These are phyloP conservation scores for Misgurnus anguillicaudatus DNA, from an alignment of 2,113 vertebrate species.

Conservation along the genomic window DNA sequence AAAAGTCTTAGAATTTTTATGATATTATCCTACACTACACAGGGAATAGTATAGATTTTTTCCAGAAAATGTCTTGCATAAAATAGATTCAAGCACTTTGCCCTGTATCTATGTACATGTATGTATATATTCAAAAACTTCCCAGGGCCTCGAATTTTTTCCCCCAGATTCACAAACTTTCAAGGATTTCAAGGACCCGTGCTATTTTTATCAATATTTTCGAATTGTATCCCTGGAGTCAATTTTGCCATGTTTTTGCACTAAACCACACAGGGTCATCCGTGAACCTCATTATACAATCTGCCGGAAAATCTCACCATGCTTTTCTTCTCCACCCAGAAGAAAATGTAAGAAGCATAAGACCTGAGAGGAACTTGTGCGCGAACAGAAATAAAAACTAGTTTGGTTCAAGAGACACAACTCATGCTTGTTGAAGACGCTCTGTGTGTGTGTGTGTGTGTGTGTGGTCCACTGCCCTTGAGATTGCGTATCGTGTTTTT, in stretches of 20 bases:
- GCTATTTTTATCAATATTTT: too few species aligned
- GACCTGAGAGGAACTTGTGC: background rate
- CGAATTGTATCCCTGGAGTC: too few species aligned
- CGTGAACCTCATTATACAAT: background rate
- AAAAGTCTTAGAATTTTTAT: too few species aligned
- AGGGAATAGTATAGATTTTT: too few species aligned
- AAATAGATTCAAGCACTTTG: too few species aligned
- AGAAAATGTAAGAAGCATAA: conserved; percentile 2
- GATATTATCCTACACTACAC: too few species aligned
- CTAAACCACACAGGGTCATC: background rate
- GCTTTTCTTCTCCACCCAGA: background rate
- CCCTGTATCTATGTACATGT: too few species aligned
- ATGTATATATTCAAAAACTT: too few species aligned
- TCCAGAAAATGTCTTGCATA: too few species aligned
- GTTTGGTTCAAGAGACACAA: conserved; percentile 23
- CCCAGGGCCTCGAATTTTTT: too few species aligned
- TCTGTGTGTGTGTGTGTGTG: conserved; percentile 46
- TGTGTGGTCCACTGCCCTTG: conserved; percentile 34
- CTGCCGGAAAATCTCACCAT: background rate
- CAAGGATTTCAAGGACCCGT: too few species aligned
- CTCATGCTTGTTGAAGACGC: background rate
- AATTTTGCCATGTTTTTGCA: background rate
- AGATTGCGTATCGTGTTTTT: conserved; percentile 25
- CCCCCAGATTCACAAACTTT: too few species aligned
- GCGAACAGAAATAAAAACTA: conserved; percentile 21